Percentiles rank a stretch among this genome's conserved stretches.
Evolutionary conservation across 2,113 vertebrate genomes (phyloP).

Genomic region (Crotophaga sulcirostris): DNA sequence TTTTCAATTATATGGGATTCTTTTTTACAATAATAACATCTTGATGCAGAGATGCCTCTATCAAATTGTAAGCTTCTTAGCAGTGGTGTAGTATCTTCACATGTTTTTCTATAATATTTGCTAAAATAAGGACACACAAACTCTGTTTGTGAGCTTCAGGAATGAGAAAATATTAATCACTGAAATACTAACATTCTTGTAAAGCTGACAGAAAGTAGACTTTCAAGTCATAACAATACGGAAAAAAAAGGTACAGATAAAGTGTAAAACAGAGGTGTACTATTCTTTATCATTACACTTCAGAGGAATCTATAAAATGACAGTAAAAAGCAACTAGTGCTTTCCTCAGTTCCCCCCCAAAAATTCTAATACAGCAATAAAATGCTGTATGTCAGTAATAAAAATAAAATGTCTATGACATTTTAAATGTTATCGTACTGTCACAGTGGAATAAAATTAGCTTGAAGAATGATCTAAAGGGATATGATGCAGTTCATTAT

Average conservation of each 20-base stretch:
- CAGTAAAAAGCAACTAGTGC: slow-evolving; percentile 75
- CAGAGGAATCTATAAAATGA: slow-evolving; percentile 70
- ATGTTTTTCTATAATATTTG: neutral
- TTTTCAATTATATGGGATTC: neutral
- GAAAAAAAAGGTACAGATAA: slow-evolving; percentile 30
- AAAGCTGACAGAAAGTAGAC: slow-evolving; percentile 34
- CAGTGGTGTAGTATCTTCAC: neutral
- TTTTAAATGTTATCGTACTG: slow-evolving; percentile 86
- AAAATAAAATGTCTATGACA: slow-evolving; percentile 81
- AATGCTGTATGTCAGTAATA: slow-evolving; percentile 77
- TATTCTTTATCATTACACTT: slow-evolving; percentile 62
- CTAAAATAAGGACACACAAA: neutral
- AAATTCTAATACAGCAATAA: slow-evolving; percentile 76
- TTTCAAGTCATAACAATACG: neutral
- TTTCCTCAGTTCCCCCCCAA: slow-evolving; percentile 29
- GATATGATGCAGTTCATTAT: slow-evolving; percentile 88
- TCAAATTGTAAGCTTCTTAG: neutral
- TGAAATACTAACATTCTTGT: slow-evolving; percentile 1
- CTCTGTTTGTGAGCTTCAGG: neutral
- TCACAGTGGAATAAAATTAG: slow-evolving; percentile 89
- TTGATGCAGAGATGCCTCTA: neutral
- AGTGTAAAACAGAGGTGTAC: slow-evolving; percentile 39
- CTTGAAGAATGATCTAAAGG: slow-evolving; percentile 92
- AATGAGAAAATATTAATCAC: neutral
- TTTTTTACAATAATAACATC: neutral